phyloP scores from a whole-genome alignment of 2,888 invertebrate genomes.

The Spodoptera exigua region DNA sequence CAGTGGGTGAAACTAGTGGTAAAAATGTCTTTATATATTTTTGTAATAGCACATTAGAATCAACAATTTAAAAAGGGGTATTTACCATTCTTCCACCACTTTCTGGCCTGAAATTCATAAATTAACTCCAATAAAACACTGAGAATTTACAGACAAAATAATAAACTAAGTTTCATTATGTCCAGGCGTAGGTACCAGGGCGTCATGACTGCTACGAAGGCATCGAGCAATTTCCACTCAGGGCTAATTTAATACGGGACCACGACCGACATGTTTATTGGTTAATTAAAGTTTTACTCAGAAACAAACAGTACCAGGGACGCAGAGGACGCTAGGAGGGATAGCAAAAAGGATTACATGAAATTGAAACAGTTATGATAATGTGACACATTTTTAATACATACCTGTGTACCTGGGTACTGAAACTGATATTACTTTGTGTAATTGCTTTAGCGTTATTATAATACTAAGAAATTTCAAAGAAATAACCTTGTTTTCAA shows the following conservation, averaged over 20 bases:
- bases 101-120: conserved; percentile 47
- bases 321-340: conserved; percentile 66
- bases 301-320: conserved; percentile 79
- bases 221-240: conserved; percentile 69
- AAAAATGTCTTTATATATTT: no score
- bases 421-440: no score
- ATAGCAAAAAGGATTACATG: conserved; percentile 59
- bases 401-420: no score
- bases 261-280: conserved; percentile 87
- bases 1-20: no score
- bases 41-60: no score
- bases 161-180: conserved; percentile 60
- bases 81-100: conserved; percentile 18
- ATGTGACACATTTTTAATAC: no score
- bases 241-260: conserved; percentile 83
- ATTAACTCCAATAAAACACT: conserved; percentile 45
- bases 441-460: no score
- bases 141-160: conserved; percentile 60
- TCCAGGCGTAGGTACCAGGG: conserved; percentile 57
- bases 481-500: no score
- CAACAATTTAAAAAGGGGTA: no score
- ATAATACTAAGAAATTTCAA: no score
- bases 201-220: conserved; percentile 62
- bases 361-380: background rate
- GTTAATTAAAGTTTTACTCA: conserved; percentile 89